Conservation (phyloP, 2,797 vertebrate genomes). For the Decapterus maruadsi region DNA sequence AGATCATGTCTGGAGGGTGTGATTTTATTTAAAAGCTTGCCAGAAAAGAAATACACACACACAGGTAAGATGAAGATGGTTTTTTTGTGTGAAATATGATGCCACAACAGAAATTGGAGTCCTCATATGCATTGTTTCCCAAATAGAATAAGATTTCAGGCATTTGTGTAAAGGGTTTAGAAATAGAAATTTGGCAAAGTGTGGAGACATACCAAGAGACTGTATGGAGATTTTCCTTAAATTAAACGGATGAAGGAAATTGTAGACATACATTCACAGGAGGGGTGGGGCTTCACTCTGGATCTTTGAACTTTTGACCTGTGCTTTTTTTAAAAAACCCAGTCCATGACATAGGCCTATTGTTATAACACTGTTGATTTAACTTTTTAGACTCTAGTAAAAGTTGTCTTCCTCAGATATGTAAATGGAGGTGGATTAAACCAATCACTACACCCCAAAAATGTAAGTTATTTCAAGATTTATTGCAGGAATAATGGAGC, state of each 20-base stretch:
- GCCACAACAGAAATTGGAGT: not conserved
- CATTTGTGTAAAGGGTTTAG: not conserved
- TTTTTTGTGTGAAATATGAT: no score
- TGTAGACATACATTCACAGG: no score
- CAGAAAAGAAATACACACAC: not conserved
- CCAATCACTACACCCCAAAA: not conserved
- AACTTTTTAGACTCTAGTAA: not conserved
- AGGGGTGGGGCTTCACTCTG: not conserved
- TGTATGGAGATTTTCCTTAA: not conserved
- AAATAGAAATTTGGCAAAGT: not conserved
- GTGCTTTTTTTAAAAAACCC: not conserved
- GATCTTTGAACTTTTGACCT: not conserved
- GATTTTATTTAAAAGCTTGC: no score
- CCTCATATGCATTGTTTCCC: no score
- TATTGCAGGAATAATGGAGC: not conserved
- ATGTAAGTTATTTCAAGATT: not conserved
- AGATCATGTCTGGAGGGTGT: not conserved
- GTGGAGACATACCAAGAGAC: not conserved
- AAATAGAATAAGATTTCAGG: not conserved
- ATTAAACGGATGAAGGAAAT: not conserved
- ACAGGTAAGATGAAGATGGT: not conserved
- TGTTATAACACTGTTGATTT: not conserved
- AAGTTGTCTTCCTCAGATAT: not conserved
- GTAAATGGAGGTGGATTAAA: not conserved
- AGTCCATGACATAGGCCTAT: not conserved